Conservation (phyloP, 2,113 vertebrate species). For the Otis tarda region DNA sequence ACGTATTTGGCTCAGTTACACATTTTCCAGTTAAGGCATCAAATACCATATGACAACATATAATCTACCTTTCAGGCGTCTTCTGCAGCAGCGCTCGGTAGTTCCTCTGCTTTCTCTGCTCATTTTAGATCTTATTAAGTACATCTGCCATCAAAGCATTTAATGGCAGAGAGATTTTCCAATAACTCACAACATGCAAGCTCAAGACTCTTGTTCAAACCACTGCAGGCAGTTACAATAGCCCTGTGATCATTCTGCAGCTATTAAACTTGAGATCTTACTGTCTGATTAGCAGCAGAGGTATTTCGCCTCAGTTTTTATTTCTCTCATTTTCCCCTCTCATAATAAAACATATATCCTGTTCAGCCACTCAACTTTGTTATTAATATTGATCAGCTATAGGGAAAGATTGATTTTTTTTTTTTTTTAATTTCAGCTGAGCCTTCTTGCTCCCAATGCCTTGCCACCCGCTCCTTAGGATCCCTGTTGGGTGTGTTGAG, state of each 20-base stretch:
- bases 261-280: conserved; percentile 32
- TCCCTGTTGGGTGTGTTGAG: background rate
- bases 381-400: conserved; percentile 57
- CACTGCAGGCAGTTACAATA: conserved; percentile 45
- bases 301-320: conserved; percentile 14
- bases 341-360: conserved; percentile 41
- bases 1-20: conserved; percentile 31
- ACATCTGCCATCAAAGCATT: conserved; percentile 61
- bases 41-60: conserved; percentile 40
- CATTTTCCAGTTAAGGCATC: conserved; percentile 63
- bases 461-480: background rate
- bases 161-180: conserved; percentile 57
- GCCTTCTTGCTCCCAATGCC: background rate
- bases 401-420: background rate
- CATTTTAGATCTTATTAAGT: conserved; percentile 59
- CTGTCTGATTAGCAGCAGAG: background rate
- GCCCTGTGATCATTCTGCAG: background rate
- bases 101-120: conserved; percentile 41
- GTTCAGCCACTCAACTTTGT: conserved; percentile 1
- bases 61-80: conserved; percentile 63
- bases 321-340: conserved; percentile 24
- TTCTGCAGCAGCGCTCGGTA: background rate
- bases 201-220: conserved; percentile 40
- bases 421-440: background rate
- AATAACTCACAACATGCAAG: conserved; percentile 55